Evolutionary conservation across 2,888 invertebrate genomes (phyloP).

Genomic region (Tiliacea citrago): DNA sequence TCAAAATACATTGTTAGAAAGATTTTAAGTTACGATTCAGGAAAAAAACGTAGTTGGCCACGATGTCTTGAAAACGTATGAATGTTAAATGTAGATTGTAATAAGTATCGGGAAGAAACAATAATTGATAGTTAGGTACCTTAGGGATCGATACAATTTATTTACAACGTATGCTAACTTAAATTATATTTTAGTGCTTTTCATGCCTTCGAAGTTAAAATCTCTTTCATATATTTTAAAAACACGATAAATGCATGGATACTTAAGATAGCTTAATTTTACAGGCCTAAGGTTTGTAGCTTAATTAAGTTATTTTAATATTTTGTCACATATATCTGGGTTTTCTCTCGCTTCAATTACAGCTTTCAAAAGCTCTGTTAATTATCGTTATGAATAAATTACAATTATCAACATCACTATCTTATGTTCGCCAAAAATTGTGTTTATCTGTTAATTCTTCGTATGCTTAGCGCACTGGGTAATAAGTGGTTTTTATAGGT

Average conservation of each 20-base stretch:
- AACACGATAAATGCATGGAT: not conserved
- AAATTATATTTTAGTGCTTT: not conserved
- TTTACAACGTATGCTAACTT: no score
- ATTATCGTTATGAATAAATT: not conserved
- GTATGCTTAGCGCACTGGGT: not conserved
- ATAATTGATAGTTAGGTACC: not conserved
- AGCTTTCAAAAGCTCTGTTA: slow-evolving; percentile 2
- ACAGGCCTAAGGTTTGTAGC: not conserved
- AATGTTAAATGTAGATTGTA: not conserved
- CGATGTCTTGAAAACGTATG: not conserved
- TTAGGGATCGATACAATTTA: not conserved
- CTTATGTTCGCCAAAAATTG: not conserved
- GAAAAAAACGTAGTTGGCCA: not conserved
- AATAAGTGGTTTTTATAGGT: slow-evolving; percentile 1
- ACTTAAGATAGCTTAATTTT: not conserved
- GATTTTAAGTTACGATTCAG: slow-evolving; percentile 20
- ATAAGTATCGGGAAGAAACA: not conserved
- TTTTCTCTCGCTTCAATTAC: not conserved
- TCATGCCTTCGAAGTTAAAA: not conserved
- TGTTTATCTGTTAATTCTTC: not conserved
- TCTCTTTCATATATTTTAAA: not conserved
- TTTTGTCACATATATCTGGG: not conserved
- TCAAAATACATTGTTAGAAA: slow-evolving; percentile 2
- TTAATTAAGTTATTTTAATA: not conserved
- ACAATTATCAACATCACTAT: not conserved